phyloP scores from a whole-genome alignment of 2,888 invertebrate genomes.

The Cheilosia variabilis region DNA sequence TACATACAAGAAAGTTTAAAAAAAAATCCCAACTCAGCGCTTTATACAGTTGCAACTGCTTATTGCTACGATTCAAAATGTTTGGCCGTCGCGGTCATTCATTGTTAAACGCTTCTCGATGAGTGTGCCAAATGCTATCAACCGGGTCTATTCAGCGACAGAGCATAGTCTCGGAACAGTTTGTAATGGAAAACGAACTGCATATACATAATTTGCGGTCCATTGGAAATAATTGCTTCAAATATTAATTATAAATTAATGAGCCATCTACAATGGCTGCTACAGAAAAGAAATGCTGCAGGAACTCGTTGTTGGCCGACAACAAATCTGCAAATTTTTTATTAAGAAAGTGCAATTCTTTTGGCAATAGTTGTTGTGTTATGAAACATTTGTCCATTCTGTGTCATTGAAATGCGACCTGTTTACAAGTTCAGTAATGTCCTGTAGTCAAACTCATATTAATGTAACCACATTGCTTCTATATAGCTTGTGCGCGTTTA shows the following conservation, averaged over 20 bases:
- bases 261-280: constrained; percentile 27
- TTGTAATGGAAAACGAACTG: constrained; percentile 28
- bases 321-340: constrained; percentile 3
- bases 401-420: constrained; percentile 47
- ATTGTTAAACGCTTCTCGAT: not conserved
- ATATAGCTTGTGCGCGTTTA: not conserved
- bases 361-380: constrained; percentile 46
- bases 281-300: constrained; percentile 27
- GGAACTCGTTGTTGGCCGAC: constrained; percentile 16
- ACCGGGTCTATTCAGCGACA: not conserved
- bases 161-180: not conserved
- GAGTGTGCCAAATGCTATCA: constrained; percentile 4
- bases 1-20: not conserved
- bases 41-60: not conserved
- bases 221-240: constrained; percentile 7
- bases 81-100: constrained; percentile 21
- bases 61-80: not conserved
- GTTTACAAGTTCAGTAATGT: constrained; percentile 27
- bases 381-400: constrained; percentile 23
- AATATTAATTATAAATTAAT: constrained; percentile 40
- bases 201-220: constrained; percentile 3
- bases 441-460: not conserved
- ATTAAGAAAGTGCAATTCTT: constrained; percentile 1
- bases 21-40: constrained; percentile 25
- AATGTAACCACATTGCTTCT: not conserved